Evolutionary conservation across 2,888 invertebrate genomes (phyloP).

Genomic region (Drosophila kanekoi): DNA sequence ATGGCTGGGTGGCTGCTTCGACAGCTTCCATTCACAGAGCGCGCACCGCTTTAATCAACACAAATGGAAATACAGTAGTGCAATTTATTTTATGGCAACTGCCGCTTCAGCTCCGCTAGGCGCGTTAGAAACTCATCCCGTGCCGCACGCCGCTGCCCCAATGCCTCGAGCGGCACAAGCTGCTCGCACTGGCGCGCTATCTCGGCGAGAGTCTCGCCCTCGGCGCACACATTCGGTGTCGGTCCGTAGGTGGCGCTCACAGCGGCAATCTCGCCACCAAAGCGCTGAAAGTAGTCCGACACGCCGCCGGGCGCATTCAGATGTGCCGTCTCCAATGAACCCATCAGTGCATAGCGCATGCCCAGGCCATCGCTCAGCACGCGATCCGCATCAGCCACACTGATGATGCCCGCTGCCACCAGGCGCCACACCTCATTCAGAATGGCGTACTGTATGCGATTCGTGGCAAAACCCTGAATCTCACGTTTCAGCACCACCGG

Average conservation of each 20-base stretch:
- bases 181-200: constrained; percentile 90
- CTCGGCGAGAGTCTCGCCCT: constrained; percentile 88
- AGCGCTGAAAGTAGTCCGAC: constrained; percentile 87
- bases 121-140: constrained; percentile 92
- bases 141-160: constrained; percentile 91
- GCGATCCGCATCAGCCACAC: constrained; percentile 94
- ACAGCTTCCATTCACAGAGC: too few relatives aligned
- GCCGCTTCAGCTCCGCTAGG: constrained; percentile 91
- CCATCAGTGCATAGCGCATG: constrained; percentile 97
- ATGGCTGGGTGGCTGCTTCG: too few relatives aligned
- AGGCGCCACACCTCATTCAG: constrained; percentile 96
- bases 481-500: constrained; percentile 94
- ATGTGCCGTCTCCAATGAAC: constrained; percentile 96
- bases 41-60: constrained; percentile 62
- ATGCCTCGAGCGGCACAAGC: constrained; percentile 89
- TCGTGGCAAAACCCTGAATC: constrained; percentile 96
- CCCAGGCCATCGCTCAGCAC: constrained; percentile 98
- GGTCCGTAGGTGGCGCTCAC: constrained; percentile 91
- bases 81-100: constrained; percentile 85
- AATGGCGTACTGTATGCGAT: constrained; percentile 97
- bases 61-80: constrained; percentile 44
- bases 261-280: constrained; percentile 87
- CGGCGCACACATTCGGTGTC: constrained; percentile 89
- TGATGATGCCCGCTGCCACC: constrained; percentile 92
- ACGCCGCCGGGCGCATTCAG: constrained; percentile 97